Conservation (phyloP, 2,113 vertebrate genomes). For the Melierax canorus region DNA sequence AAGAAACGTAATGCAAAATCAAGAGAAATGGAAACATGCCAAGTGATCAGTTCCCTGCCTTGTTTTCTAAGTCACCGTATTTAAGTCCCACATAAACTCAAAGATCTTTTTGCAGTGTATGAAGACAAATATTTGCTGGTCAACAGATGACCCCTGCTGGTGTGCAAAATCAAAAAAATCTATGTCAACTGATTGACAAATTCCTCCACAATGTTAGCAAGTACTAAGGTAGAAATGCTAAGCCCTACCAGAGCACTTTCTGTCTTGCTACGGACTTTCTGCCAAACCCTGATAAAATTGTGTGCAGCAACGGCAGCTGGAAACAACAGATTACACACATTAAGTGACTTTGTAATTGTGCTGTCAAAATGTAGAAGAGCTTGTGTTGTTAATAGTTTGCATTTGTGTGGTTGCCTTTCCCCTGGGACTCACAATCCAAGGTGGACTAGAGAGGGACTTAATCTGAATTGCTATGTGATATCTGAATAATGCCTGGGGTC, state of each 20-base stretch:
- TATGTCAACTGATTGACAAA: too few species aligned
- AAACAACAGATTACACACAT: neutral
- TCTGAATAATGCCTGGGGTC: neutral
- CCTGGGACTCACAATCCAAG: neutral
- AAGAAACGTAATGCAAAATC: neutral
- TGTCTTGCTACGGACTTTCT: neutral
- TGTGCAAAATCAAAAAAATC: neutral
- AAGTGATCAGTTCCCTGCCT: neutral
- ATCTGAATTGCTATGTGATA: neutral
- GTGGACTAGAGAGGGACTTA: neutral
- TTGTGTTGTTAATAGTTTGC: neutral
- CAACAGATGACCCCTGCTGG: constrained; percentile 58
- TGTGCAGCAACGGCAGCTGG: neutral
- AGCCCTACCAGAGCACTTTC: neutral
- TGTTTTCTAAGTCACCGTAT: neutral
- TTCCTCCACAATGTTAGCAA: neutral
- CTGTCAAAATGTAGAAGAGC: neutral
- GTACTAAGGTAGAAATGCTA: neutral
- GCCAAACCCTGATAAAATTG: neutral
- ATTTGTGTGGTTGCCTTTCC: neutral
- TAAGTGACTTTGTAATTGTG: neutral
- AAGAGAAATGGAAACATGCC: neutral
- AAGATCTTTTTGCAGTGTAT: neutral
- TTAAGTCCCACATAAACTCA: neutral
- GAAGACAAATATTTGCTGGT: constrained; percentile 31